Base-by-base conservation (phyloP, 2,888 invertebrate species). In the Tiphia femorata region DNA sequence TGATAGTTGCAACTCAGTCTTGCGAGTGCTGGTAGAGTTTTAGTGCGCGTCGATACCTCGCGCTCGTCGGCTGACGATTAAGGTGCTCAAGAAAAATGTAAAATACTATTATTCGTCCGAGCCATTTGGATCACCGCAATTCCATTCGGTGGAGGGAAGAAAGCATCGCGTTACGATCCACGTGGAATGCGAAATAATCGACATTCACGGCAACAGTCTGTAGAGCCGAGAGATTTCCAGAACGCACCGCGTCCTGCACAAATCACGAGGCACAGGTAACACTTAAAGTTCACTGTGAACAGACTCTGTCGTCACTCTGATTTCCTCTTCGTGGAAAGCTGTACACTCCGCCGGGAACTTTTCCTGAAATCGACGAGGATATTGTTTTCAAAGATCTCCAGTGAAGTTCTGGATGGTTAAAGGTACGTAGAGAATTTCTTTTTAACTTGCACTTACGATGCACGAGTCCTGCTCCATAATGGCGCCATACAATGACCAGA, bases 261-360 rank as follows among this genome's bases (percentile, higher is more conserved):
- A 12, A 10, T 47, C 46, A 35, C 46, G 23, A 47, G n/a, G 23
- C 16, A 12, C 19, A 1, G 12, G n/a, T 33, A n/a, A 27, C 54
- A 29, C 46, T 85, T 90, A 94, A 83, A 94, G 87, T 86, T 94
- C 94, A 79, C 88, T 93, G 84, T 94, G 94, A 73, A 90, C 87
- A 41, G 72, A 58, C 59, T 91, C 91, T 41, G 93, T 93, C 51
- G 93, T 94, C 21, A 92, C 93, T 86, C 89, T 90, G 38, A 91
- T 83, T 82, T 94, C 94, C 79, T 93, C 93, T 77, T 92, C 90
- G 80, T 94, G 93, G 86, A 93, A 95, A 1, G 90, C 89, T 20
- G 88, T 87, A 75, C 94, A 94, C 70, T 92, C 90, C 0, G 90
- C 90, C 42, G 91, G 89, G 78, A 91, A 91, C 55, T 87, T 87